A percentile compares a stretch with the other conserved stretches of the same genome.
phyloP scores from a whole-genome alignment of 1,140 invertebrate genomes.

The Teleogryllus occipitalis region DNA sequence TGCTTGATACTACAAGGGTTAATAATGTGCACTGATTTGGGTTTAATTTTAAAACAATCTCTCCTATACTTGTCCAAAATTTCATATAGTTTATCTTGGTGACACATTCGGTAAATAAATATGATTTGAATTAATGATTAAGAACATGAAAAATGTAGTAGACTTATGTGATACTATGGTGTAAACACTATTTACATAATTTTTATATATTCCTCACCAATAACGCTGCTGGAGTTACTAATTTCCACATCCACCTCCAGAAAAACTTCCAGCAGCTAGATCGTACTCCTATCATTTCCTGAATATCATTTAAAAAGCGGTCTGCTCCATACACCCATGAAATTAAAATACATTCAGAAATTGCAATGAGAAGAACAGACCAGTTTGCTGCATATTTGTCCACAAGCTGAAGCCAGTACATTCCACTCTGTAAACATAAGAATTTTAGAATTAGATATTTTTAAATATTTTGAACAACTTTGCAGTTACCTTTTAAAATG shows the following conservation, averaged over 20 bases:
- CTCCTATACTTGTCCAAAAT: too few species aligned
- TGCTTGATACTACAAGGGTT: too few species aligned
- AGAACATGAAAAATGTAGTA: too few species aligned
- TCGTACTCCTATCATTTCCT: constrained; percentile 67
- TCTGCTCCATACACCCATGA: constrained; percentile 77
- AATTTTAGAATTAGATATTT: too few species aligned
- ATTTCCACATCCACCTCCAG: constrained; percentile 73
- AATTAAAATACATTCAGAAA: constrained; percentile 67
- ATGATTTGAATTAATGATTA: too few species aligned
- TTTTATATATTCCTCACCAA: constrained; percentile 39
- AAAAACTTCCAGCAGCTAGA: constrained; percentile 62
- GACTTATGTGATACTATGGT: constrained; percentile 4
- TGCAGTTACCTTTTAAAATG: too few species aligned
- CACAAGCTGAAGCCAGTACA: constrained; percentile 78
- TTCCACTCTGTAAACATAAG: constrained; percentile 52
- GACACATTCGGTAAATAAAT: too few species aligned
- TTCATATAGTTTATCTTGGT: too few species aligned
- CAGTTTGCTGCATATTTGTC: constrained; percentile 81
- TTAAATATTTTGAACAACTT: too few species aligned
- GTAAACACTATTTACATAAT: background rate
- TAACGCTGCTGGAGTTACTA: constrained; percentile 66
- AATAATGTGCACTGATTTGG: too few species aligned
- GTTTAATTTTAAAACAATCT: too few species aligned
- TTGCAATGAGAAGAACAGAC: constrained; percentile 74
- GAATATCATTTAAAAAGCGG: constrained; percentile 68